Conservation (phyloP, 1,140 invertebrate genomes). For the Diabrotica virgifera region DNA sequence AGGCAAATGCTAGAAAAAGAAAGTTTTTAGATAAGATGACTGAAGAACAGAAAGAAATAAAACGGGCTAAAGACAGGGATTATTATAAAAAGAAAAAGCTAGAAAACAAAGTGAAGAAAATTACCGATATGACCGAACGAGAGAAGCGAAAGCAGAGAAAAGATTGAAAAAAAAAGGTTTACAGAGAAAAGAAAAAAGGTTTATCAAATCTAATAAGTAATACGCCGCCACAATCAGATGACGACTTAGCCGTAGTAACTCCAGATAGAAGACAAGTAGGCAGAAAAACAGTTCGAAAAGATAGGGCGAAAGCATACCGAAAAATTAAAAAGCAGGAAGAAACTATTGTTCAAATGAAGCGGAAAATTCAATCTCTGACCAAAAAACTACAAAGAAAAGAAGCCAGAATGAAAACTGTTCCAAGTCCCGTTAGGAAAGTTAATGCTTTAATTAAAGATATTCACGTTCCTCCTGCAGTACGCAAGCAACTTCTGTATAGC, state of each 20-base stretch:
- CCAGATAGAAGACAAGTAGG: constrained; percentile 17
- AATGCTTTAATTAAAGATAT: constrained; percentile 6
- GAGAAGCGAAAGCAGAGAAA: constrained; percentile 21
- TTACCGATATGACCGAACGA: constrained; percentile 19
- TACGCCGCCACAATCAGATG: constrained; percentile 21
- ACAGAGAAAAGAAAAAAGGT: constrained; percentile 21
- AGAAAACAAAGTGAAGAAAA: constrained; percentile 19
- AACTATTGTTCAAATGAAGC: constrained; percentile 12
- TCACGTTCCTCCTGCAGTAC: constrained; percentile 21
- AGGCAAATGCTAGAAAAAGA: constrained; percentile 19
- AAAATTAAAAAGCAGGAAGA: constrained; percentile 21
- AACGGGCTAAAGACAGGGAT: constrained; percentile 14
- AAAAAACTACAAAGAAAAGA: constrained; percentile 13
- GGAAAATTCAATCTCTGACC: constrained; percentile 4
- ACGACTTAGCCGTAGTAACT: constrained; percentile 5
- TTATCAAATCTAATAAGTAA: constrained; percentile 15
- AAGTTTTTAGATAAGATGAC: constrained; percentile 23
- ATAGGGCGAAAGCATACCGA: constrained; percentile 27
- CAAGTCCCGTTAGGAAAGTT: constrained; percentile 16
- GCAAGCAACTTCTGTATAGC: constrained; percentile 16
- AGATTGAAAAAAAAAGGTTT: constrained; percentile 24
- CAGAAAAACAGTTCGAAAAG: constrained; percentile 25
- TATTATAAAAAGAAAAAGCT: constrained; percentile 22
- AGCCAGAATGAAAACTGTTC: neutral
- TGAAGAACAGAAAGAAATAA: constrained; percentile 15